phyloP scores from a whole-genome alignment of 2,113 vertebrate species.

The Gymnogyps californianus region DNA sequence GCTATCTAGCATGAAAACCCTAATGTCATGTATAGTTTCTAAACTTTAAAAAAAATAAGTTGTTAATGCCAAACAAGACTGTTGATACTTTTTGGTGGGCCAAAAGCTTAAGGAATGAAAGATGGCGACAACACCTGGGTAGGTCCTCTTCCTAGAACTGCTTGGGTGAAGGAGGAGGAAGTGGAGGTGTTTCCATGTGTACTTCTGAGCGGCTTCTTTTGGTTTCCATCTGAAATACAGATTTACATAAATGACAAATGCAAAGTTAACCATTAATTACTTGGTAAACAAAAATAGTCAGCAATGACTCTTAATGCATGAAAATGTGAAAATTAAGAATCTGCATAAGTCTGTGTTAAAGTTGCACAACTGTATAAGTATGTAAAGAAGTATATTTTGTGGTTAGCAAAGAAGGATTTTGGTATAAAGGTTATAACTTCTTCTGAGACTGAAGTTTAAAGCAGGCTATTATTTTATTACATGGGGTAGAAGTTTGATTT shows the following conservation, averaged over 20 bases:
- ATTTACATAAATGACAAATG: background rate
- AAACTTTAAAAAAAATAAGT: background rate
- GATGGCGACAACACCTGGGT: accelerated
- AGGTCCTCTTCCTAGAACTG: background rate
- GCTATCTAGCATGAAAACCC: accelerated
- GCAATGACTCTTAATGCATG: background rate
- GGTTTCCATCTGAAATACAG: background rate
- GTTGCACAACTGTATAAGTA: background rate
- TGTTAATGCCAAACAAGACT: background rate
- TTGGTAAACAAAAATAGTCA: background rate
- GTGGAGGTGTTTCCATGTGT: accelerated
- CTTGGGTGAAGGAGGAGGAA: background rate
- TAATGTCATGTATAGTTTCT: background rate
- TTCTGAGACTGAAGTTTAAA: background rate
- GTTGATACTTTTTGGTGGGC: background rate
- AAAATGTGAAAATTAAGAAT: background rate
- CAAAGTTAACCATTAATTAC: background rate
- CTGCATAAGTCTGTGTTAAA: background rate
- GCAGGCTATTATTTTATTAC: background rate
- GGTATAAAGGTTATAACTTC: background rate
- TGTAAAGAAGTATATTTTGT: background rate
- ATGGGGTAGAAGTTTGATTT: background rate
- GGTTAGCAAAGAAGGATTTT: background rate
- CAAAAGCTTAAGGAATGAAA: background rate
- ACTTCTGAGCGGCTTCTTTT: background rate